Base-by-base conservation (phyloP, 1,140 invertebrate genomes). In the Drosophila sp. region DNA sequence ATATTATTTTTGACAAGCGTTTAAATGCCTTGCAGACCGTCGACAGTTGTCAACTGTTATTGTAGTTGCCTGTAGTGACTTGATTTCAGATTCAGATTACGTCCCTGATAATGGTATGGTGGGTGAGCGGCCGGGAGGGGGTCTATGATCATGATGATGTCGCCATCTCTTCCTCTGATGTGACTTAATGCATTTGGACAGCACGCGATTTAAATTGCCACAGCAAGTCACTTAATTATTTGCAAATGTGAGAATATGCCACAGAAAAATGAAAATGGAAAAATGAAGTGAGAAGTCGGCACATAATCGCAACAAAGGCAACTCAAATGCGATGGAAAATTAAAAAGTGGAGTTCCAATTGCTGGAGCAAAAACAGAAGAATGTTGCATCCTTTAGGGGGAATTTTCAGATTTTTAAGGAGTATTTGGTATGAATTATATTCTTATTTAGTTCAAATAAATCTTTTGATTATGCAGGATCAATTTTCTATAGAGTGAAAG, bases 41-140 rank as follows among this genome's bases (percentile, higher is more conserved):
- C 72, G 83, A 89, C 83, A 87, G 83, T 87, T 87, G 83, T 87
- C 83, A 87, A 87, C 83, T 89, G 79, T 71, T 73, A 89, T 87
- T 87, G 41, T 40, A 47, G 62, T 47, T 56, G 67, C 10, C 10
- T 58, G 27, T 35, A 44, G 72, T 70, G 64, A 87, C 83, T 86
- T 86, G 82, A 87, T 86, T 86, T 79, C 76, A 61, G 72, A 72
- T 79, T 75, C 65, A 70, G 83, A 85, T 85, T 86, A 74, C 40
- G 71, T 30, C 56, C 60, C 41, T 69, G 78, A 82, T 87, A 87
- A 86, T 82, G 60, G 71, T 47, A 64, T 57, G 67, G 58, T 41
- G 56, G 5, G n/a, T 17, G 25, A 17, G 40, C 10, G n/a, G 55
- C 35, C 47, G 40, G 27, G 2, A 60, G 6, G 8, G 32, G 55